Conservation (phyloP, 2,113 vertebrate species). For the Myrmecophaga tridactyla region DNA sequence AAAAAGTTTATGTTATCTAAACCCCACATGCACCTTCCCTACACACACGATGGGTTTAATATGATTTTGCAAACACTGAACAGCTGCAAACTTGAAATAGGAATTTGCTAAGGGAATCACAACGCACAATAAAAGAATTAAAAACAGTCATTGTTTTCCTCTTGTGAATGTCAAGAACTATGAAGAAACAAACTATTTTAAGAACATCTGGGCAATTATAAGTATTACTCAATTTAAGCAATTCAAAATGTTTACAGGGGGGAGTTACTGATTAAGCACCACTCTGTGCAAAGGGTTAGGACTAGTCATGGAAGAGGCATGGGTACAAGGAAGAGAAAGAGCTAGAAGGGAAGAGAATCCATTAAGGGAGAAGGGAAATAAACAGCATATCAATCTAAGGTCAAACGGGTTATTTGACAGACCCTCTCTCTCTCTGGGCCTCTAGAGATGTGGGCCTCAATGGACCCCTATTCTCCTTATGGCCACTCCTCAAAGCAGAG, state of each 20-base stretch:
- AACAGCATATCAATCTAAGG: rapidly evolving
- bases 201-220: constrained; percentile 46
- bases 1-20: background rate
- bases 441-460: rapidly evolving
- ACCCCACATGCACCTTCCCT: background rate
- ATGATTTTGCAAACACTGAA: background rate
- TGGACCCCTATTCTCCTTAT: rapidly evolving
- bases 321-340: background rate
- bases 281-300: background rate
- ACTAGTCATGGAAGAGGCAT: rapidly evolving
- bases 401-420: background rate
- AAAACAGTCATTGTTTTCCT: constrained; percentile 42
- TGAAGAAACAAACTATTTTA: constrained; percentile 41
- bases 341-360: background rate
- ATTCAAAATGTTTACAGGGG: background rate
- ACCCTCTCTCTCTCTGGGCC: background rate
- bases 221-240: constrained; percentile 42
- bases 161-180: background rate
- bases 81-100: constrained; percentile 42
- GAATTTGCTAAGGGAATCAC: constrained; percentile 44
- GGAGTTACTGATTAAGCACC: background rate
- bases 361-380: no score
- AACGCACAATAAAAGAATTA: background rate
- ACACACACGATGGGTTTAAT: background rate
- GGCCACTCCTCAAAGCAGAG: background rate